Evolutionary conservation across 2,888 invertebrate genomes (phyloP), one percentile per base, ranked within the genome.

Genomic region (Graphium colonna): DNA sequence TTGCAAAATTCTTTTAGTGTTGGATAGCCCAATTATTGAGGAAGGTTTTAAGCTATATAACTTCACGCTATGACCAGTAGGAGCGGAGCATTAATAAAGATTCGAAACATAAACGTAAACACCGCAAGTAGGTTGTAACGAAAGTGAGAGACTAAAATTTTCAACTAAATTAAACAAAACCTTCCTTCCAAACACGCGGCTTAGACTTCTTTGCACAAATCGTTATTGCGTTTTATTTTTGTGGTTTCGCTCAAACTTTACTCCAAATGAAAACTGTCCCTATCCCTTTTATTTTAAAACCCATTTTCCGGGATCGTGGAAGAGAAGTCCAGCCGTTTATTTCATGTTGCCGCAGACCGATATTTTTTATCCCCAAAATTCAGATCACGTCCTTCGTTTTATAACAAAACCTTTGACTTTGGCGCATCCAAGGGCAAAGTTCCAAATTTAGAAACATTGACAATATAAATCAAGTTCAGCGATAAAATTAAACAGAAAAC

Each of bases 81-180:
- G n/a, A n/a, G n/a, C n/a, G n/a, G n/a, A n/a, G n/a, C n/a, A n/a
- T n/a, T n/a, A n/a, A n/a, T n/a, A n/a, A n/a, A n/a, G n/a, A n/a
- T n/a, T n/a, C n/a, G n/a, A n/a, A n/a, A n/a, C n/a, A n/a, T n/a
- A n/a, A n/a, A n/a, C n/a, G n/a, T n/a, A n/a, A n/a, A n/a, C n/a
- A n/a, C n/a, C n/a, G n/a, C n/a, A n/a, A n/a, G n/a, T n/a, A n/a
- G n/a, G n/a, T n/a, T n/a, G n/a, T n/a, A n/a, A n/a, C n/a, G n/a
- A n/a, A n/a, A n/a, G n/a, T n/a, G n/a, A n/a, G n/a, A n/a, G n/a
- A n/a, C n/a, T n/a, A n/a, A 31, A 10, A 10, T 61, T 62, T 65
- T 66, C 67, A 66, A 67, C 71, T 69, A 66, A 69, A 70, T 72
- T 71, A 67, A 65, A 65, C 66, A 65, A 67, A 67, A 69, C 64